Conservation (phyloP, 2,888 invertebrate species). For the Bombylius major region DNA sequence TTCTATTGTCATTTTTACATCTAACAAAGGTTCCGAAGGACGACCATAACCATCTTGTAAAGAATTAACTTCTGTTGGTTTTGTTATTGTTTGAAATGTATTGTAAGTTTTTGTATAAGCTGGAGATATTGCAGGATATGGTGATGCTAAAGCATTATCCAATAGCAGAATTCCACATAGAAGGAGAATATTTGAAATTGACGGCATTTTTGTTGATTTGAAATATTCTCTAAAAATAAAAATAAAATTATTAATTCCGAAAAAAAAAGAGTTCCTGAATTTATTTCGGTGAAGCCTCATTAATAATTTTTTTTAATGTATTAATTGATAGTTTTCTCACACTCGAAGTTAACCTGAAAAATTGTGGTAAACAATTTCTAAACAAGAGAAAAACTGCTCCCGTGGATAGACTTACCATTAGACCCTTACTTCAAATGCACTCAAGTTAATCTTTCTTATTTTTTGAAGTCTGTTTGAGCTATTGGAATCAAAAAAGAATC, state of each 20-base stretch:
- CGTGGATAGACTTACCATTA: too few relatives aligned
- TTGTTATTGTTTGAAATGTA: not conserved
- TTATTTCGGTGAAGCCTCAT: too few relatives aligned
- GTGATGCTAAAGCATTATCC: not conserved
- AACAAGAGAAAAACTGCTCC: too few relatives aligned
- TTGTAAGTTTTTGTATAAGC: not conserved
- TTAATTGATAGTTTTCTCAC: not conserved
- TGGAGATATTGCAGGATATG: conserved; percentile 1
- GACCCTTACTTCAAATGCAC: too few relatives aligned
- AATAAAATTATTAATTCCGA: too few relatives aligned
- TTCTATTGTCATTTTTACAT: conserved; percentile 32
- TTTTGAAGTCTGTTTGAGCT: too few relatives aligned
- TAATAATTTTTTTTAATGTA: too few relatives aligned
- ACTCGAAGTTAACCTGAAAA: not conserved
- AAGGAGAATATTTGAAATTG: not conserved
- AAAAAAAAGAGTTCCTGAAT: too few relatives aligned
- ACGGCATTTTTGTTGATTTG: not conserved
- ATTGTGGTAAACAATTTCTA: too few relatives aligned
- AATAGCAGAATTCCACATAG: not conserved
- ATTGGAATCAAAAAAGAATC: too few relatives aligned
- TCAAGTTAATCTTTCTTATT: too few relatives aligned
- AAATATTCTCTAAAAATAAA: not conserved
- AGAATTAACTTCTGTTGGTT: not conserved
- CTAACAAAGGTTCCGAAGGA: conserved; percentile 14
- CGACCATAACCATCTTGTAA: not conserved